Percentiles rank a stretch among this genome's conserved stretches.
These are phyloP conservation scores for Galaxias olidus DNA, from an alignment of 2,797 vertebrate genomes.

Conservation along the genomic window DNA sequence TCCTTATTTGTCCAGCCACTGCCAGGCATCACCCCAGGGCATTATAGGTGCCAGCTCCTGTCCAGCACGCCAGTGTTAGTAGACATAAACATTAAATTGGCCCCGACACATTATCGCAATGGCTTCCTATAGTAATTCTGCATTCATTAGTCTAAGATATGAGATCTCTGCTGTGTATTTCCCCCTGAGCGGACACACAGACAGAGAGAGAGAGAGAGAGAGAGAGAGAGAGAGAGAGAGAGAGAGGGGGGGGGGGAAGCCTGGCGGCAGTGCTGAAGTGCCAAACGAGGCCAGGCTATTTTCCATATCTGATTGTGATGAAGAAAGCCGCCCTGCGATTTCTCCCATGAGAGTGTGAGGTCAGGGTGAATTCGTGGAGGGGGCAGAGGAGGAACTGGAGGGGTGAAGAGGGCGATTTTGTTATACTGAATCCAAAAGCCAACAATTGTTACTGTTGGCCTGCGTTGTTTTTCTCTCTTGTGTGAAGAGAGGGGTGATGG, in stretches of 20 bases:
- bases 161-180: conserved; percentile 17
- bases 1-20: conserved; percentile 63
- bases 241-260: conserved; percentile 7
- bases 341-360: conserved; percentile 80
- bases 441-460: conserved; percentile 97
- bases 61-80: conserved; percentile 22
- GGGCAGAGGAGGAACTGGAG: conserved; percentile 35
- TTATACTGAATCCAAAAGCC: conserved; percentile 93
- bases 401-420: conserved; percentile 79
- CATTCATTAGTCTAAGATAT: conserved; percentile 31
- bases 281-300: conserved; percentile 41
- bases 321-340: conserved; percentile 61
- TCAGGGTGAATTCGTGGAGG: conserved; percentile 46
- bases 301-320: conserved; percentile 37
- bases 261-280: conserved; percentile 31
- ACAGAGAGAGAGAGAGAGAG: too few species aligned
- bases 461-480: conserved; percentile 88
- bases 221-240: too few species aligned
- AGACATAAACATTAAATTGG: conserved; percentile 34
- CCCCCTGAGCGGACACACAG: conserved; percentile 9
- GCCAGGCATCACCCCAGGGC: conserved; percentile 61
- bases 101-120: conserved; percentile 26
- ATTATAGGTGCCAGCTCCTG: conserved; percentile 57
- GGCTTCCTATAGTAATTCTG: conserved; percentile 12
- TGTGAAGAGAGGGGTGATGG: conserved; percentile 46